Conservation (phyloP, 2,888 invertebrate genomes). For the Aphodius sticticus region DNA sequence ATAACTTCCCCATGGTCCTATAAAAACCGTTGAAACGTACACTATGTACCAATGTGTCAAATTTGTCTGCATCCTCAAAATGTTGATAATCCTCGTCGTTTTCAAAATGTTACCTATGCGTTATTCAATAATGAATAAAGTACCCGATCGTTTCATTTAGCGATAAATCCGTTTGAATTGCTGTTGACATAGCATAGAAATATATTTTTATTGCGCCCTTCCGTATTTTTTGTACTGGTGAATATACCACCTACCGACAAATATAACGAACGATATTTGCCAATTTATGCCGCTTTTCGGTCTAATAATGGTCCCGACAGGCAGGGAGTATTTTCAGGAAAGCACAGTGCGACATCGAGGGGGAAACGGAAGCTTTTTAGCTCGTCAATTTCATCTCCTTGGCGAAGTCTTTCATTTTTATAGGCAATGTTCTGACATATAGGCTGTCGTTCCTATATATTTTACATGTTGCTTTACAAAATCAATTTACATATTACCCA, state of each 20-base stretch:
- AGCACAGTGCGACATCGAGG: neutral
- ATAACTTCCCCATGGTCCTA: no score
- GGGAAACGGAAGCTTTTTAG: neutral
- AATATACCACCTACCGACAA: neutral
- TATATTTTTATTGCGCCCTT: neutral
- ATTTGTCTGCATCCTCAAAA: no score
- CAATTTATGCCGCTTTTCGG: neutral
- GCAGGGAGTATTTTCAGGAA: neutral
- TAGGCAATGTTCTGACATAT: neutral
- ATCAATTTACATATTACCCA: no score
- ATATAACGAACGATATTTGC: neutral
- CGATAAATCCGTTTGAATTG: neutral
- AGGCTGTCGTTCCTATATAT: neutral
- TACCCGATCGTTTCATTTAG: neutral
- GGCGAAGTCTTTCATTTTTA: neutral
- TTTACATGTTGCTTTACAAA: no score
- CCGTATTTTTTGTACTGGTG: neutral
- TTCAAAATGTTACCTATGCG: neutral
- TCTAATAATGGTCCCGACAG: neutral
- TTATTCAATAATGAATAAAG: neutral
- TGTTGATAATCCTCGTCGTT: neutral
- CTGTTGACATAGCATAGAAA: neutral
- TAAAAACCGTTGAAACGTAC: no score
- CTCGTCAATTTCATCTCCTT: neutral
- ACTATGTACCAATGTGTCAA: no score